Percentiles rank a stretch among this genome's conserved stretches.
Evolutionary conservation across 2,113 vertebrate genomes (phyloP).

Genomic region (Scartelaos histophorus): DNA sequence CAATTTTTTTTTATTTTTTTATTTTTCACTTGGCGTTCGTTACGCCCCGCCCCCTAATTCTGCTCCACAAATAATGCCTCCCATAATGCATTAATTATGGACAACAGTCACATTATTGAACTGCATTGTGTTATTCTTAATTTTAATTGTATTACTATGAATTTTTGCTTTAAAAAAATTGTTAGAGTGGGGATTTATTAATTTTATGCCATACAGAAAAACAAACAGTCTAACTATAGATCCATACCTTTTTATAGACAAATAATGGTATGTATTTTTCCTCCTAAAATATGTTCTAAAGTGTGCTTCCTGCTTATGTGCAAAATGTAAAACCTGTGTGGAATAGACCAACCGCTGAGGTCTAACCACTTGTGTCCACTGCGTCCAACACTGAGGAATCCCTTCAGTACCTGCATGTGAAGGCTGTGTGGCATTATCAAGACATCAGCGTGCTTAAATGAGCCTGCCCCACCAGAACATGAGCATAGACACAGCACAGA

Average conservation of each 20-base stretch:
- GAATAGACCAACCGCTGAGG: neutral
- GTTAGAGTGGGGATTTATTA: neutral
- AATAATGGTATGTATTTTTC: neutral
- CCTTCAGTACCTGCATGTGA: conserved; percentile 54
- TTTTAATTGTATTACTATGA: neutral
- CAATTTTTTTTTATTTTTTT: too few relatives aligned
- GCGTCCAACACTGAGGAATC: conserved; percentile 48
- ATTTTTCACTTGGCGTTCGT: conserved; percentile 34
- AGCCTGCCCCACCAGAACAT: conserved; percentile 53
- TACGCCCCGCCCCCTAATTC: conserved; percentile 36
- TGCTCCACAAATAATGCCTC: conserved; percentile 16
- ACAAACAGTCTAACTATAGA: too few relatives aligned
- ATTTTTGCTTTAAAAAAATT: neutral
- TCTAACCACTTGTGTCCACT: neutral
- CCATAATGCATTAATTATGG: conserved; percentile 2
- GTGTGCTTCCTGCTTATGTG: neutral
- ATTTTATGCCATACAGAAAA: neutral
- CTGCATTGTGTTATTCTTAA: conserved; percentile 1
- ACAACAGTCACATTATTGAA: conserved; percentile 22
- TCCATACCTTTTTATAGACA: too few relatives aligned
- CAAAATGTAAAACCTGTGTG: neutral
- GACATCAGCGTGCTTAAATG: conserved; percentile 65
- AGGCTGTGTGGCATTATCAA: conserved; percentile 61
- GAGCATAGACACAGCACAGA: conserved; percentile 14
- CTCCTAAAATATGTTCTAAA: neutral